Percentiles rank a stretch among this genome's conserved stretches.
Conservation (phyloP, 2,888 invertebrate species). For the Pharmacophagus antenor region DNA sequence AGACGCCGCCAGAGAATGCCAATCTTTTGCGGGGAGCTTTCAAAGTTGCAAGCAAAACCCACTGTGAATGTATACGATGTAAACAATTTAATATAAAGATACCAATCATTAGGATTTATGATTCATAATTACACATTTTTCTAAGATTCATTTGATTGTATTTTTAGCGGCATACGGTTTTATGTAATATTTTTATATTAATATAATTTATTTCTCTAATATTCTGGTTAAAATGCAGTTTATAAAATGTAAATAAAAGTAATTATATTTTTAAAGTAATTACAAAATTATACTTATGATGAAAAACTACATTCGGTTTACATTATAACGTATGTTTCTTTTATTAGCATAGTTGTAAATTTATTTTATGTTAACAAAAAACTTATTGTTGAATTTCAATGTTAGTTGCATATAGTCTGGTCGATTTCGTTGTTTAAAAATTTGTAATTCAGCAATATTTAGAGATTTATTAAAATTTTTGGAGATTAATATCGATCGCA, state of each 20-base stretch:
- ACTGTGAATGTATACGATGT: slow-evolving; percentile 13
- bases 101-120: slow-evolving; percentile 20
- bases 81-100: slow-evolving; percentile 21
- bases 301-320: neutral
- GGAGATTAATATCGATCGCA: no score
- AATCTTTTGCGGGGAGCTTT: slow-evolving; percentile 17
- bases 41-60: slow-evolving; percentile 15
- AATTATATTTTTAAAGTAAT: neutral
- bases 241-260: neutral
- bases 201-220: slow-evolving; percentile 12
- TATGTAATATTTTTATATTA: neutral
- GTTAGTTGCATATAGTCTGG: no score
- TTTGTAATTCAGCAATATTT: no score
- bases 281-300: slow-evolving; percentile 1
- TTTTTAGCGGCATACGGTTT: slow-evolving; percentile 3
- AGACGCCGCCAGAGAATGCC: slow-evolving; percentile 19
- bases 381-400: no score
- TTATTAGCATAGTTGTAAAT: neutral
- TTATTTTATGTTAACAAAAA: neutral
- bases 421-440: neutral
- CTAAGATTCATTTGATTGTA: slow-evolving; percentile 16
- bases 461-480: no score
- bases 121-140: slow-evolving; percentile 25
- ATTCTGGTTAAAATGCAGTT: neutral
- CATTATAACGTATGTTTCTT: neutral